Evolutionary conservation across 2,113 vertebrate species (phyloP).

Genomic region (Serilophus lunatus): DNA sequence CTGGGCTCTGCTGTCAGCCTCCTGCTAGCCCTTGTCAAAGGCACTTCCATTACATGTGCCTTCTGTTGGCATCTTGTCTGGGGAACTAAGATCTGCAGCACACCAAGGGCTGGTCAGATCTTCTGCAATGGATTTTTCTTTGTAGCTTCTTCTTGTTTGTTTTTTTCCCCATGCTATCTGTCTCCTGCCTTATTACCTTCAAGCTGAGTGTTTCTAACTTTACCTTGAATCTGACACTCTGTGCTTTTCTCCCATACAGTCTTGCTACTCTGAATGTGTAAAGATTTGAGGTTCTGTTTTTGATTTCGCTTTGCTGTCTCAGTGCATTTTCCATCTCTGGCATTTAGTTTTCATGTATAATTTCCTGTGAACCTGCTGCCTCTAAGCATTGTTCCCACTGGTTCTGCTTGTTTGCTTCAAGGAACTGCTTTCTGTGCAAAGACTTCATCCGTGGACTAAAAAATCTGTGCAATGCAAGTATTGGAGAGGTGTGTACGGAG

Average conservation of each 20-base stretch:
- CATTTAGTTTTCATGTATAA: neutral
- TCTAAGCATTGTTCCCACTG: neutral
- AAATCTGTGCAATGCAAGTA: neutral
- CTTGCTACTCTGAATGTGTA: neutral
- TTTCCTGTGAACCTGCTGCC: neutral
- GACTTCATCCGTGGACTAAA: neutral
- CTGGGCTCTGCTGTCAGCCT: neutral
- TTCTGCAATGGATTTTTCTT: neutral
- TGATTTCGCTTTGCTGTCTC: neutral
- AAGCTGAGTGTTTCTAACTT: neutral
- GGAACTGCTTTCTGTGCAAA: neutral
- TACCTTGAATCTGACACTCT: neutral
- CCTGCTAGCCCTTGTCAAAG: neutral
- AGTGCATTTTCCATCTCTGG: neutral
- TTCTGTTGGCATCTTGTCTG: neutral
- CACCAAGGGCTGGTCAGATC: neutral
- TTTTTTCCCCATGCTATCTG: too few relatives aligned
- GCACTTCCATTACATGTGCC: neutral
- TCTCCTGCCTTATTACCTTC: neutral
- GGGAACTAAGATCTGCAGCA: neutral
- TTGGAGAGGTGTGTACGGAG: neutral
- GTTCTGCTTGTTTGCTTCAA: neutral
- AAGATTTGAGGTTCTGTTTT: neutral
- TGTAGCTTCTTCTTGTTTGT: fast-evolving
- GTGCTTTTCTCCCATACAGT: neutral